Conservation (phyloP, 2,888 invertebrate species). For the Ceramica pisi region DNA sequence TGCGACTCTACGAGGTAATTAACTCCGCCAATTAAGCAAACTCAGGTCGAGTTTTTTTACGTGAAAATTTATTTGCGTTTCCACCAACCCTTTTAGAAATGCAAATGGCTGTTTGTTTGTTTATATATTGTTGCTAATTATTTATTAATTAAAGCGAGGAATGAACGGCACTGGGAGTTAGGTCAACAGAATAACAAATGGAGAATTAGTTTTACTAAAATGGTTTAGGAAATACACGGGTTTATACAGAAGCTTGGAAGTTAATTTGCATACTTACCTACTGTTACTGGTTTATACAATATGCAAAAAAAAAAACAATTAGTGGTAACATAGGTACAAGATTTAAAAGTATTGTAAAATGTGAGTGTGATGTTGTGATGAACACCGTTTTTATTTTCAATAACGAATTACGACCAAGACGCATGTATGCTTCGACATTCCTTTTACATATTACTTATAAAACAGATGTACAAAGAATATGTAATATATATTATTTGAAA, state of each 20-base stretch:
- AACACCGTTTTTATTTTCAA: too few relatives aligned
- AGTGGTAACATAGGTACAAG: background rate
- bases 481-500: conserved; percentile 57
- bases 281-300: too few relatives aligned
- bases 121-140: conserved; percentile 55
- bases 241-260: background rate
- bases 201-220: conserved; percentile 23
- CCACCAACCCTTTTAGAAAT: conserved; percentile 45
- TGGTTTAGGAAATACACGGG: background rate
- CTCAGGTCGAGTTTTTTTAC: conserved; percentile 57
- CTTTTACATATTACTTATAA: background rate
- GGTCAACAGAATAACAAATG: conserved; percentile 15
- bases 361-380: too few relatives aligned
- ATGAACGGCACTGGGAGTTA: conserved; percentile 39
- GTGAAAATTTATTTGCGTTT: conserved; percentile 59
- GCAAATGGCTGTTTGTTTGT: conserved; percentile 48
- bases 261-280: background rate
- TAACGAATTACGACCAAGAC: too few relatives aligned
- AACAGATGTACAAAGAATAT: conserved; percentile 20
- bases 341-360: too few relatives aligned
- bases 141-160: conserved; percentile 50
- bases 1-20: conserved; percentile 54
- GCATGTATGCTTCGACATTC: background rate
- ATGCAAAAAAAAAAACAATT: background rate
- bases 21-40: conserved; percentile 62